Conservation (phyloP, 2,888 invertebrate genomes). For the Hedya salicella region DNA sequence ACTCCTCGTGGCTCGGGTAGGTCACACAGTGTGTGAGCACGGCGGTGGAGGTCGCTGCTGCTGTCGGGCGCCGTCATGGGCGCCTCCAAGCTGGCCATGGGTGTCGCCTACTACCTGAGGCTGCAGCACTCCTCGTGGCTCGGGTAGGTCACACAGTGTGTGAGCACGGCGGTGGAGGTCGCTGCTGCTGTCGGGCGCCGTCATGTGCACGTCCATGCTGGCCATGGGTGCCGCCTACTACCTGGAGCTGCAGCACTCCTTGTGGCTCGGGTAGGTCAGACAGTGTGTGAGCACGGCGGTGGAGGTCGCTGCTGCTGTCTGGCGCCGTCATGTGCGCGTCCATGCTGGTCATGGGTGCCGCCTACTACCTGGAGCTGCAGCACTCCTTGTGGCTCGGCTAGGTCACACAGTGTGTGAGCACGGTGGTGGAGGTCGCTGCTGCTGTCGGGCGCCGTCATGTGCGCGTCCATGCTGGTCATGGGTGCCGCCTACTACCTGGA, state of each 20-base stretch:
- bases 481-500: conserved; percentile 83
- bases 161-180: conserved; percentile 52
- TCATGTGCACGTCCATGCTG: conserved; percentile 82
- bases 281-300: not conserved
- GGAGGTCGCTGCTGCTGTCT: conserved; percentile 80
- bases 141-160: conserved; percentile 67
- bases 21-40: conserved; percentile 52
- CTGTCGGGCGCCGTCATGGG: conserved; percentile 84
- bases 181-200: conserved; percentile 83
- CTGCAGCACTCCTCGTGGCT: conserved; percentile 69
- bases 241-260: conserved; percentile 70
- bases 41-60: conserved; percentile 86
- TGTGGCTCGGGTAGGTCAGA: conserved; percentile 70
- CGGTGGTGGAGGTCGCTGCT: conserved; percentile 63
- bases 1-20: conserved; percentile 74
- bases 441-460: conserved; percentile 83
- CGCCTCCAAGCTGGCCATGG: conserved; percentile 81
- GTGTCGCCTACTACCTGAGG: conserved; percentile 81
- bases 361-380: conserved; percentile 80
- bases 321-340: conserved; percentile 82
- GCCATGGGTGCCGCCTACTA: conserved; percentile 84
- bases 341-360: conserved; percentile 82
- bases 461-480: conserved; percentile 80
- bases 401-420: conserved; percentile 51
- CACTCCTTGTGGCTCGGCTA: conserved; percentile 73